Conservation (phyloP, 2,113 vertebrate genomes). For the Channa maculata region DNA sequence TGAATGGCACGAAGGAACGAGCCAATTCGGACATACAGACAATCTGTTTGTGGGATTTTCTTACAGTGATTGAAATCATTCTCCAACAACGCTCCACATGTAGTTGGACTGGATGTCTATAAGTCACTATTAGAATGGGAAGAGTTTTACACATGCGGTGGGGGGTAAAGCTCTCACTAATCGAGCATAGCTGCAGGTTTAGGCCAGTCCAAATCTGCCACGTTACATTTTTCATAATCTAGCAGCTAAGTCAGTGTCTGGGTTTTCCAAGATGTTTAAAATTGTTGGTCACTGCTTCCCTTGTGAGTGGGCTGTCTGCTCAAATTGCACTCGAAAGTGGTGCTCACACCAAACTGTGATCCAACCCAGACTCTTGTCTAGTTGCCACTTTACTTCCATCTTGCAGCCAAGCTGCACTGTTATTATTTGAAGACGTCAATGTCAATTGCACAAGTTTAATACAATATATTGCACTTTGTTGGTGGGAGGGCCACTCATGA, state of each 20-base stretch:
- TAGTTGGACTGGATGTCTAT: not conserved
- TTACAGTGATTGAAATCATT: no score
- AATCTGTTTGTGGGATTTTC: no score
- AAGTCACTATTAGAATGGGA: constrained; percentile 4
- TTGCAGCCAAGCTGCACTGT: constrained; percentile 36
- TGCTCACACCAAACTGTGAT: constrained; percentile 41
- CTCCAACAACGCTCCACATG: not conserved
- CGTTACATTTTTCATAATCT: constrained; percentile 23
- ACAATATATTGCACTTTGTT: constrained; percentile 47
- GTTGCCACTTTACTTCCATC: constrained; percentile 49
- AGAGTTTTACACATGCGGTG: not conserved
- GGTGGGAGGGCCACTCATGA: constrained; percentile 39
- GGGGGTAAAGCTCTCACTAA: constrained; percentile 31
- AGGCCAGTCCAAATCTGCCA: constrained; percentile 18
- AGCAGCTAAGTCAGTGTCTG: constrained; percentile 12
- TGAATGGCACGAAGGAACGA: no score
- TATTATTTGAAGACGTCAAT: constrained; percentile 35
- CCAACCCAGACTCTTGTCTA: constrained; percentile 46
- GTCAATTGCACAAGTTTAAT: constrained; percentile 30
- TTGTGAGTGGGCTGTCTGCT: constrained; percentile 15
- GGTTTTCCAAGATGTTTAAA: constrained; percentile 31
- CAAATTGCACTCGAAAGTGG: constrained; percentile 25
- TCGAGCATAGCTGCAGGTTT: constrained; percentile 29
- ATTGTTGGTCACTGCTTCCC: constrained; percentile 12
- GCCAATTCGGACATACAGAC: not conserved